Conservation (phyloP, 2,113 vertebrate genomes). For the Toxotes chatareus region DNA sequence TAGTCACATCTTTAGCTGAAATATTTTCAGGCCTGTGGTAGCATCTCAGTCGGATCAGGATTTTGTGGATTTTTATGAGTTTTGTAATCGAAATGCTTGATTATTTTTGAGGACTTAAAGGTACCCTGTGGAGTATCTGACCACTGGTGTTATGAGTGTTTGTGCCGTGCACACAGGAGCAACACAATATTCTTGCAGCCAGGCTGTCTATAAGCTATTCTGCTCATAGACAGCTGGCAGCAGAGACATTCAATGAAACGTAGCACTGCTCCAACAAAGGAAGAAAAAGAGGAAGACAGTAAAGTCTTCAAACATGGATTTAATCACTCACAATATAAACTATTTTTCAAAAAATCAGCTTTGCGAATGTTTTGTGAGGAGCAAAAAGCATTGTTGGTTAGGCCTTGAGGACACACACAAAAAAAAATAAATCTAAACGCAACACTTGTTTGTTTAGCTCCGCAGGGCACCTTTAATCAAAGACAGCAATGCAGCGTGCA, state of each 20-base stretch:
- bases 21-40: not conserved
- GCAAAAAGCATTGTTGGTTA: not conserved
- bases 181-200: not conserved
- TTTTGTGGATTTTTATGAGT: slow-evolving; percentile 7
- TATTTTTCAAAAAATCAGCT: not conserved
- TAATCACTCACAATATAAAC: not conserved
- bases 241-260: not conserved
- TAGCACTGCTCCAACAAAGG: not conserved
- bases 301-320: not conserved
- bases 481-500: not conserved
- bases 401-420: not conserved
- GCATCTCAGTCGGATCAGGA: not conserved
- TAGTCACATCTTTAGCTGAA: slow-evolving; percentile 9
- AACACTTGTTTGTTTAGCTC: not conserved
- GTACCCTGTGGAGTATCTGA: slow-evolving; percentile 3
- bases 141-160: not conserved
- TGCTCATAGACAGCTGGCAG: not conserved
- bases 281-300: not conserved
- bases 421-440: slow-evolving; percentile 8
- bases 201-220: no score
- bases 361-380: not conserved
- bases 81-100: not conserved
- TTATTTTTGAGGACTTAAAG: not conserved
- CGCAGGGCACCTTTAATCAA: slow-evolving; percentile 7
- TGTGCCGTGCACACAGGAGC: not conserved